Evolutionary conservation across 2,113 vertebrate genomes (phyloP), one percentile per base, ranked within the genome.

Genomic region (Takifugu bimaculatus): DNA sequence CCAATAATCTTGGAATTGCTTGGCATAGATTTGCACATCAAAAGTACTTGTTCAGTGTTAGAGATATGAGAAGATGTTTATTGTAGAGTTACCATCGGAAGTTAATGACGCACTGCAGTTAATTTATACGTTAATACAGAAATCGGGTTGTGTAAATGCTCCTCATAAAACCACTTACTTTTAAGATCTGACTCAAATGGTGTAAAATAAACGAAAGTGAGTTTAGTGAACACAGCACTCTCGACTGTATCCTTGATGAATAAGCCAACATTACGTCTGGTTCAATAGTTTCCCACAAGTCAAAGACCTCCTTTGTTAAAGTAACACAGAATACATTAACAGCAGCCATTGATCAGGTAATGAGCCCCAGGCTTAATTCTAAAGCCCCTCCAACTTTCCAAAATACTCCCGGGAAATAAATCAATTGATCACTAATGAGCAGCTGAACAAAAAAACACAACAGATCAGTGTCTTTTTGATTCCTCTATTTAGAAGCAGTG

Each of bases 331-430:
- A 29, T 44, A 39, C 15, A 57, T 28, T 39, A 62, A 55, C 5
- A 54, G 11, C 50, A 73, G 43, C 42, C 54, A 62, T 15, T 79
- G 59, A 75, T 60, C 74, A 51, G 48, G 65, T 59, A 71, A 59
- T 73, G 42, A 63, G 63, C 64, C 51, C 20, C 2, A 0, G 54
- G 66, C 63, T 48, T 49, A 50, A 29, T 57, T 53, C 26, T 51
- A 56, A 70, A 35, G 55, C 26, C 65, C 66, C 62, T 39, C 29
- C 11, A 26, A 53, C 25, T 50, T 52, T 43, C 61, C 20, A 68
- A 55, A 20, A 70, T 60, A 59, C 47, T 48, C 52, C 39, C 14
- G 44, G 52, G 25, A 52, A 14, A 45, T 56, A 13, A 63, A 73
- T 74, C 52, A 74, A 27, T 64, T 51, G 9, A 9, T 59, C 63